A percentile compares a stretch with the other conserved stretches of the same genome.
Conservation (phyloP, 2,113 vertebrate species). For the Ammodytes marinus region DNA sequence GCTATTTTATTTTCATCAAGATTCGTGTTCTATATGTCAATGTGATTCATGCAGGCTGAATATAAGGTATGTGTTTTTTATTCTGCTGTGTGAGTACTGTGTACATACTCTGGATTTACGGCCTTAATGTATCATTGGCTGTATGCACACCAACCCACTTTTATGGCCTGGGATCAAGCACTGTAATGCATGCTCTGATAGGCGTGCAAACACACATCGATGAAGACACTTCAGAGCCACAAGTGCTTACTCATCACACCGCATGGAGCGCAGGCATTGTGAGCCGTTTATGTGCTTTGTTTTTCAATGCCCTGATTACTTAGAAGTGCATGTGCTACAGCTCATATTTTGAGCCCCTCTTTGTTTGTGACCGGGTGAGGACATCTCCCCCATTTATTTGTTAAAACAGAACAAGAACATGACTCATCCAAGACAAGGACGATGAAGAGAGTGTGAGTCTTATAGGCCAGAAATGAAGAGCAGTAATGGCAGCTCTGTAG, state of each 20-base stretch:
- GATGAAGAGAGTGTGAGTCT: conserved; percentile 46
- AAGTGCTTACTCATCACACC: conserved; percentile 71
- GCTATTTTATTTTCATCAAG: conserved; percentile 4
- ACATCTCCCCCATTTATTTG: conserved; percentile 57
- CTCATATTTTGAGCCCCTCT: conserved; percentile 20
- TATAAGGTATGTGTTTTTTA: conserved; percentile 27
- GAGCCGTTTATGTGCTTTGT: conserved; percentile 61
- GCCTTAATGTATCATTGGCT: conserved; percentile 64
- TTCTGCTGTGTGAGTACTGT: conserved; percentile 4
- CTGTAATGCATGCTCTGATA: conserved; percentile 57
- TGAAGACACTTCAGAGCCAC: conserved; percentile 48
- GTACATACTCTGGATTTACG: conserved; percentile 54
- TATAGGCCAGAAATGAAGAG: conserved; percentile 56
- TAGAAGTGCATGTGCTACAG: conserved; percentile 25
- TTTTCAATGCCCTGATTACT: conserved; percentile 56
- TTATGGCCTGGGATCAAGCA: conserved; percentile 69
- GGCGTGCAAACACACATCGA: conserved; percentile 53
- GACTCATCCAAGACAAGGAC: conserved; percentile 57
- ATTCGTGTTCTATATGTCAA: background rate
- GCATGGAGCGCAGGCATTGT: conserved; percentile 10
- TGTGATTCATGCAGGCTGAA: background rate
- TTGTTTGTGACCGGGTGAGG: background rate
- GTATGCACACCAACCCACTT: conserved; percentile 57
- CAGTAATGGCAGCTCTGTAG: conserved; percentile 29
- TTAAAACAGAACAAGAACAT: conserved; percentile 54